Base-by-base conservation (phyloP, 2,888 invertebrate genomes). In the Agrypnus murinus region DNA sequence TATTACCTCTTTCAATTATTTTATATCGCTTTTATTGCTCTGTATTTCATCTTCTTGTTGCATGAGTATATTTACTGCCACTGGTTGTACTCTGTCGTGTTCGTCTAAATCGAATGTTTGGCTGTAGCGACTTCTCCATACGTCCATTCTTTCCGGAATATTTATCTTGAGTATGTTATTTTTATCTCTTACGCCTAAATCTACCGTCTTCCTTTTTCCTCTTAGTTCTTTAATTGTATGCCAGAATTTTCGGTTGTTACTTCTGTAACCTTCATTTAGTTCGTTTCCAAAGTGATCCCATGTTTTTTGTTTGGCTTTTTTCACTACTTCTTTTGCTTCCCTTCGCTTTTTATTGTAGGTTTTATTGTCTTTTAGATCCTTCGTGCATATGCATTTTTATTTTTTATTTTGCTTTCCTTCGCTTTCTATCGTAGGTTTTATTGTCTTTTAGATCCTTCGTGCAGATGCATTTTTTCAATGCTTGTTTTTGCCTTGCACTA, bases 31-130 rank as follows among this genome's bases (percentile, higher is more conserved):
- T n/a, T n/a, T n/a, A n/a, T n/a, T n/a, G n/a, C n/a, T n/a, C n/a
- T n/a, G n/a, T n/a, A 46, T 46, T 46, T 46, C 46, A 46, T 46
- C 46, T n/a, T n/a, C n/a, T 46, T 15, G 15, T 46, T 46, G 46
- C 15, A 46, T 46, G 46, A 10, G 15, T 46, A 46, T 46, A 46
- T 15, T 46, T 46, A 46, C 17, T 46, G 12, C 17, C 6, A 46
- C 14, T 46, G 46, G 17, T 10, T 46, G 46, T 46, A 46, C 15
- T 46, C 15, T 46, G 19, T 46, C 46, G n/a, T 46, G 15, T 46
- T 46, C 46, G 46, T 19, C 46, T 46, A 46, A 19, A n/a, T n/a
- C n/a, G n/a, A n/a, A n/a, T n/a, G n/a, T n/a, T n/a, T n/a, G n/a
- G n/a, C n/a, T n/a, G 15, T 46, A 46, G 15, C 15, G 10, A 3